Conservation (phyloP, 2,797 vertebrate species). For the Gambelia wislizenii region DNA sequence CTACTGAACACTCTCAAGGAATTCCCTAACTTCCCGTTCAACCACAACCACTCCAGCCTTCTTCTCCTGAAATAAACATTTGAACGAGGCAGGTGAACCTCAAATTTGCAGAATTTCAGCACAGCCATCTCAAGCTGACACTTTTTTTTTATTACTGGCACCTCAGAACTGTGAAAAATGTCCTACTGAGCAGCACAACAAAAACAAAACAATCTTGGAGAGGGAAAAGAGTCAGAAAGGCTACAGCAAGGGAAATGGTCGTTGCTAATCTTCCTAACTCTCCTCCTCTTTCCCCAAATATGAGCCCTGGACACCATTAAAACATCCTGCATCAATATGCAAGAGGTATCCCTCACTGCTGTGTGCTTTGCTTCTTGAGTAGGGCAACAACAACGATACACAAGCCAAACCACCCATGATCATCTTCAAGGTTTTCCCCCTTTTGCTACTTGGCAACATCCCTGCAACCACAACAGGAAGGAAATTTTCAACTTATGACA, state of each 20-base stretch:
- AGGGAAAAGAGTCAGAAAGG: background rate
- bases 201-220: background rate
- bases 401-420: conserved; percentile 56
- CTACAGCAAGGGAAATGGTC: background rate
- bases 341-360: background rate
- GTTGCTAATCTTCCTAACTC: background rate
- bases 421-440: conserved; percentile 40
- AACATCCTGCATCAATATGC: background rate
- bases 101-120: background rate
- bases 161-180: background rate
- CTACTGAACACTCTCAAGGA: conserved; percentile 27
- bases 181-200: conserved; percentile 21
- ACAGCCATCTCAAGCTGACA: accelerated
- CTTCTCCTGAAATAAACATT: background rate
- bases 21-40: background rate
- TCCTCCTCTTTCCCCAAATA: background rate
- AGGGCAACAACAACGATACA: background rate
- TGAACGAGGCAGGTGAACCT: background rate
- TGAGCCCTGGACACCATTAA: background rate
- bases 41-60: conserved; percentile 5
- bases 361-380: background rate
- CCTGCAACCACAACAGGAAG: conserved; percentile 15
- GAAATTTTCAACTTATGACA: conserved; percentile 25
- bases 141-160: accelerated
- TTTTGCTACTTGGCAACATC: conserved; percentile 39